Conservation (phyloP, 2,113 vertebrate genomes). For the Xiphophorus hellerii region DNA sequence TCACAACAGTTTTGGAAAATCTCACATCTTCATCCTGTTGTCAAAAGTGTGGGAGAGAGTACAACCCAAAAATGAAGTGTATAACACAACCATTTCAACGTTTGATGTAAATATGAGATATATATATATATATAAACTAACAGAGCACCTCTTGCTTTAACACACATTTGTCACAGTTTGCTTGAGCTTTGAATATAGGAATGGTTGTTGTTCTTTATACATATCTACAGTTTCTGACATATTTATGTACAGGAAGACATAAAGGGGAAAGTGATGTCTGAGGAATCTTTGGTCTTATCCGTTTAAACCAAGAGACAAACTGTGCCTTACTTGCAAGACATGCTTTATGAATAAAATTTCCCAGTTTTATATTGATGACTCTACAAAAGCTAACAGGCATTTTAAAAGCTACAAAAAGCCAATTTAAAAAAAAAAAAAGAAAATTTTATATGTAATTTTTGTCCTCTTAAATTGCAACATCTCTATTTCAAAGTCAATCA, state of each 20-base stretch:
- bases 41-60: slow-evolving; percentile 55
- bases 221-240: slow-evolving; percentile 59
- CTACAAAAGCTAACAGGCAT: not conserved
- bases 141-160: slow-evolving; percentile 83
- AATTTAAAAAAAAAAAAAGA: not conserved
- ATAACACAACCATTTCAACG: slow-evolving; percentile 46
- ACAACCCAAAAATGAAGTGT: slow-evolving; percentile 36
- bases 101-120: slow-evolving; percentile 78
- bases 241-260: slow-evolving; percentile 56
- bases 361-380: slow-evolving; percentile 4
- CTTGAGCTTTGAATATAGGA: slow-evolving; percentile 69
- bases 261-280: slow-evolving; percentile 33
- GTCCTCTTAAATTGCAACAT: slow-evolving; percentile 38
- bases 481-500: slow-evolving; percentile 53
- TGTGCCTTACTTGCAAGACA: slow-evolving; percentile 42
- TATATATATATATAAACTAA: slow-evolving; percentile 63
- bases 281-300: slow-evolving; percentile 50
- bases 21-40: slow-evolving; percentile 55
- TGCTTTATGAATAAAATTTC: slow-evolving; percentile 15
- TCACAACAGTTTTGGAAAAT: slow-evolving; percentile 8
- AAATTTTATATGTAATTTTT: slow-evolving; percentile 6
- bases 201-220: slow-evolving; percentile 65
- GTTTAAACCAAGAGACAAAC: slow-evolving; percentile 33
- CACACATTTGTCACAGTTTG: slow-evolving; percentile 77
- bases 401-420: not conserved